Conservation (phyloP, 2,113 vertebrate genomes). For the Xyrauchen texanus region DNA sequence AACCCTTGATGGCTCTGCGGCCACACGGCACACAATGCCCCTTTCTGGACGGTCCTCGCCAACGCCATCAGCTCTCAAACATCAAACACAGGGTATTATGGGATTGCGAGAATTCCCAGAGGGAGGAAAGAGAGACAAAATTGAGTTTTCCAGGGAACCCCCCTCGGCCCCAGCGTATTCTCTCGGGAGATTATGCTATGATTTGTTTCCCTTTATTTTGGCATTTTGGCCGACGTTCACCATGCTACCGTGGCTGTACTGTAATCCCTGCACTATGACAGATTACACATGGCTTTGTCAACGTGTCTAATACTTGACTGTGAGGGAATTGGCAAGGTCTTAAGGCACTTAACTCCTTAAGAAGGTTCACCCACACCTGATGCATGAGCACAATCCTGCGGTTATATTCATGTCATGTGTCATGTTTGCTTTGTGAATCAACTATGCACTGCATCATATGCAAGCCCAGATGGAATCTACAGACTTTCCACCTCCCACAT, state of each 20-base stretch:
- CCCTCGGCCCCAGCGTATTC: constrained; percentile 57
- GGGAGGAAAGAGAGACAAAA: constrained; percentile 58
- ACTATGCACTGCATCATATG: no score
- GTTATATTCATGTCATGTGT: not conserved
- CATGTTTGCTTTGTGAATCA: not conserved
- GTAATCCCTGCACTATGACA: constrained; percentile 71
- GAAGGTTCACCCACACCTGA: constrained; percentile 38
- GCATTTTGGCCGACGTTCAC: constrained; percentile 63
- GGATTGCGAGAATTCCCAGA: constrained; percentile 70
- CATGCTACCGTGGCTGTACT: constrained; percentile 55
- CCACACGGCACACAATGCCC: constrained; percentile 67
- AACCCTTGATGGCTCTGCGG: constrained; percentile 64
- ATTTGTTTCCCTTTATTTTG: constrained; percentile 73
- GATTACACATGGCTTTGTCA: constrained; percentile 74
- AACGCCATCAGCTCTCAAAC: constrained; percentile 77
- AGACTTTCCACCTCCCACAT: no score
- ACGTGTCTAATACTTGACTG: constrained; percentile 66
- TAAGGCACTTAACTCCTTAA: constrained; percentile 64
- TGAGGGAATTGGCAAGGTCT: constrained; percentile 62
- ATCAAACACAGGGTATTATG: constrained; percentile 82
- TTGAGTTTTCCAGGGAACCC: constrained; percentile 66
- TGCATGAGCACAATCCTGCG: constrained; percentile 22
- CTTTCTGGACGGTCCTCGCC: constrained; percentile 74
- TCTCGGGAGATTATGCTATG: constrained; percentile 68
- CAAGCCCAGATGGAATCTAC: no score